Conservation (phyloP, 2,113 vertebrate species). For the Orycteropus afer region DNA sequence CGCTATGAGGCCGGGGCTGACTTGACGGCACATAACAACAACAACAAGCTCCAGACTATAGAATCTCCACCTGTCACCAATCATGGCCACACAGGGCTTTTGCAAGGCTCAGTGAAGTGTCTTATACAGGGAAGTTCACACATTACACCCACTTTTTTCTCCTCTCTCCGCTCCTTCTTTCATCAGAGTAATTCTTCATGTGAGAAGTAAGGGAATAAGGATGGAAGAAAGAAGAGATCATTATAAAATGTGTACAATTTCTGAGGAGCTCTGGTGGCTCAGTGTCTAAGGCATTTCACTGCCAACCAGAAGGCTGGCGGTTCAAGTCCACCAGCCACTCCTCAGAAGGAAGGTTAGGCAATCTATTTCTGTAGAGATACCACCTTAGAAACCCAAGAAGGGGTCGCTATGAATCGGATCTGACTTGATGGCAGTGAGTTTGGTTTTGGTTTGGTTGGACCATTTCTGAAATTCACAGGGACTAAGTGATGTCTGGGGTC, state of each 20-base stretch:
- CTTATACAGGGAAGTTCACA: background rate
- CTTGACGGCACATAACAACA: too few relatives aligned
- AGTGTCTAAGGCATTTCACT: too few relatives aligned
- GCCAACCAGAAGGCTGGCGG: too few relatives aligned
- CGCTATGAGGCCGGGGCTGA: too few relatives aligned
- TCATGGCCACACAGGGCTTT: background rate
- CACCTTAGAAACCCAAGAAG: too few relatives aligned
- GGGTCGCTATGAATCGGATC: too few relatives aligned
- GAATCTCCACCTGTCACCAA: background rate
- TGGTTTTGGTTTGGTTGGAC: too few relatives aligned
- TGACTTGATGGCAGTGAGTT: too few relatives aligned
- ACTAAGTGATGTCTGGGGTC: background rate
- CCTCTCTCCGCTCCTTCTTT: background rate
- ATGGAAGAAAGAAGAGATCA: background rate
- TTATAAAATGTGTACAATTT: rapidly evolving
- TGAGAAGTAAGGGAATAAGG: background rate
- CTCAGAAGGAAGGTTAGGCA: too few relatives aligned
- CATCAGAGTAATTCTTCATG: background rate
- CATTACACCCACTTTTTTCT: background rate
- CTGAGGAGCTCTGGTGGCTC: too few relatives aligned
- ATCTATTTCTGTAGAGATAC: too few relatives aligned
- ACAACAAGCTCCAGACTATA: background rate
- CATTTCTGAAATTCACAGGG: background rate
- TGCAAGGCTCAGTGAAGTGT: background rate
- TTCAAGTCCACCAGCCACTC: too few relatives aligned